Base-by-base conservation (phyloP, 2,113 vertebrate genomes). In the Galeopterus variegatus region DNA sequence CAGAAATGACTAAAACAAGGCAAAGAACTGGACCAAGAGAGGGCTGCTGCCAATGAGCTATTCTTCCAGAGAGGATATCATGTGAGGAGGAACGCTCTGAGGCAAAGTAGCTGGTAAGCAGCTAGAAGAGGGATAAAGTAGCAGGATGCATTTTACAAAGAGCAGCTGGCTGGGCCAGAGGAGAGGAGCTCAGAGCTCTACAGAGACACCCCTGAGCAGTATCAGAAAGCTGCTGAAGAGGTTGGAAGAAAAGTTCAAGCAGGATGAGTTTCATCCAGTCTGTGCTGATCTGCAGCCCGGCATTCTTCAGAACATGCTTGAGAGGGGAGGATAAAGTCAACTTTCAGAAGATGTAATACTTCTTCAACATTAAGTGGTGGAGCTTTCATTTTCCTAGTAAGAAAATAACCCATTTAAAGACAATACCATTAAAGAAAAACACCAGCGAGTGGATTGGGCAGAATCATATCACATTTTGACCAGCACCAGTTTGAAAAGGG, bases 91-190 rank as follows among this genome's bases (percentile, higher is more conserved):
- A 54, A 56, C 2, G 4, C 24, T 56, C 8, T 41, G 33, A 2
- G 9, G 13, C 65, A 72, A 81, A 82, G 41, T 14, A 15, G n/a
- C 48, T 67, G 99, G 99, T 83, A 99, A 97, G 98, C 99, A 99
- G 98, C 98, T 99, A 98, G 99, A 99, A 83, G 99, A 99, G 99
- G 99, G 94, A 98, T 99, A 96, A 99, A 98, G 98, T 99, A 99
- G 96, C 99, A 99, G n/a, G 99, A 99, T 94, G 98, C 98, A 5
- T 99, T 99, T 98, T 99, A 99, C 97, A 99, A 99, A 97, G 99
- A 99, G 94, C 99, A 99, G 97, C 98, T 99, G 98, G 99, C 99
- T 96, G 99, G 99, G 67, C 98, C 99, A 98, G 99, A 99, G 93
- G 99, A 99, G 88, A 99, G 99, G 98, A 99, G 99, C 88, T 98